These are phyloP conservation scores for Sweltsa coloradensis DNA, from an alignment of 1,140 invertebrate species.

Conservation along the genomic window DNA sequence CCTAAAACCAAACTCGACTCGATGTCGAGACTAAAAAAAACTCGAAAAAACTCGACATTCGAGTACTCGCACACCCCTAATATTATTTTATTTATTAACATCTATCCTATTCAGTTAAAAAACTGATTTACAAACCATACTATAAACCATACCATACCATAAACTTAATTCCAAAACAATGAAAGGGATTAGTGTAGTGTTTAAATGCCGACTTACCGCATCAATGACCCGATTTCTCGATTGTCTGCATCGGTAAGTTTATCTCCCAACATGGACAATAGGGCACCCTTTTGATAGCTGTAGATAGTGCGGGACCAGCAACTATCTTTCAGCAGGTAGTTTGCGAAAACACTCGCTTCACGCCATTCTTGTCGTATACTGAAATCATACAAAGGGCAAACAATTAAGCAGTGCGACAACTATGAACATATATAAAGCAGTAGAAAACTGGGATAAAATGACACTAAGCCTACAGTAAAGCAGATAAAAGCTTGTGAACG, in stretches of 20 bases:
- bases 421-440: neutral
- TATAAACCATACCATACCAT: neutral
- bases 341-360: slow-evolving; percentile 58
- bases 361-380: slow-evolving; percentile 53
- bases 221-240: slow-evolving; percentile 38
- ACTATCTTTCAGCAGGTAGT: slow-evolving; percentile 59
- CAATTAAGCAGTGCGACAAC: slow-evolving; percentile 8
- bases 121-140: neutral
- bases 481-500: too few relatives aligned
- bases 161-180: neutral
- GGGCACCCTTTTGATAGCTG: slow-evolving; percentile 74
- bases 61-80: neutral
- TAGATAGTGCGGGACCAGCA: slow-evolving; percentile 88
- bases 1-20: too few relatives aligned
- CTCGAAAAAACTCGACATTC: neutral
- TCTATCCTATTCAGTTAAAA: neutral
- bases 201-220: slow-evolving; percentile 35
- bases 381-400: slow-evolving; percentile 15
- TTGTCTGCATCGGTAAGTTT: slow-evolving; percentile 37
- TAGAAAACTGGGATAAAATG: neutral
- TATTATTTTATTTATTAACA: neutral
- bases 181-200: neutral
- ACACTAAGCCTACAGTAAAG: neutral
- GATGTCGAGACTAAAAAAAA: slow-evolving; percentile 10
- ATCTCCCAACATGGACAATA: slow-evolving; percentile 58